Evolutionary conservation across 2,888 invertebrate species (phyloP), one percentile per base, ranked within the genome.

Genomic region (Eilema sororculum): DNA sequence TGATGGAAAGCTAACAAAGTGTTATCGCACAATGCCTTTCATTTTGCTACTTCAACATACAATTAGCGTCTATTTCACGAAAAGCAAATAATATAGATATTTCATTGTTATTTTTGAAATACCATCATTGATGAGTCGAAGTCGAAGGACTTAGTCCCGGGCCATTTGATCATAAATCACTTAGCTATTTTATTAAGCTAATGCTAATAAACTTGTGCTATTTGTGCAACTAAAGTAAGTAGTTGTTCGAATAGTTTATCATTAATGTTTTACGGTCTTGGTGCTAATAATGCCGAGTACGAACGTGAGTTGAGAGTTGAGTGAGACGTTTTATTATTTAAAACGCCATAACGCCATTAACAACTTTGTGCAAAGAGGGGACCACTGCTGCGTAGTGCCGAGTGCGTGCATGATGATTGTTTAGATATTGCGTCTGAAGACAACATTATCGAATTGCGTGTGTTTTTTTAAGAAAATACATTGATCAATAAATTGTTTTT

Each of bases 311-410:
- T 41, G 74, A 9, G 60, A 30, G n/a, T 58, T n/a, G 60, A 60
- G 30, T 60, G 28, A 60, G 71, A 25, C 75, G 76, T 69, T 68
- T 75, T 78, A 83, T 75, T 76, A 75, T 77, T 78, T 78, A 71
- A 76, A 73, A 73, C 70, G 60, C 65, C 61, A 41, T 71, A 78
- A 67, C 67, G 28, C 74, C 68, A 80, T 80, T 76, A 77, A 77
- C 78, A 75, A 84, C 80, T 79, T 81, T 83, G 82, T 84, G 73
- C 66, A 73, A 80, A 81, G 73, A 82, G 82, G 79, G 60, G 10
- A 57, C 41, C 61, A 68, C 68, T 9, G n/a, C 52, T 52, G 52
- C 52, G n/a, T 52, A 52, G 46, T 77, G 78, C 83, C 76, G 69
- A 77, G 76, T 83, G 30, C 30, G 30, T 78, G 25, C 58, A 56